Conservation (phyloP, 2,113 vertebrate species). For the Thalassoma bifasciatum region DNA sequence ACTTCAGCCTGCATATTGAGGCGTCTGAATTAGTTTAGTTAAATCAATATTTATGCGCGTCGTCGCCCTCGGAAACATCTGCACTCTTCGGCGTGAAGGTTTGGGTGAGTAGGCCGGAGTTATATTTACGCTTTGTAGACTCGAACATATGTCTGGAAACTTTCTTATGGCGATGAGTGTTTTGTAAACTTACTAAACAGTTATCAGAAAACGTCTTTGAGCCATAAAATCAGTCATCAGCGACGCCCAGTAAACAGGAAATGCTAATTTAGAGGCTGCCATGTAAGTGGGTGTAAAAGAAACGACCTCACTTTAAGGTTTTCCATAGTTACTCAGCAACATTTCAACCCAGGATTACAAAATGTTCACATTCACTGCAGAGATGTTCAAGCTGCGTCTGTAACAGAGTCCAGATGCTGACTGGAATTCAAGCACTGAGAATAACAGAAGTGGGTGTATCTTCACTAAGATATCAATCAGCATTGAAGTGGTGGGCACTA, state of each 20-base stretch:
- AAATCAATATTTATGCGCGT: slow-evolving; percentile 6
- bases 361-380: too few relatives aligned
- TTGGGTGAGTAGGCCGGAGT: slow-evolving; percentile 52
- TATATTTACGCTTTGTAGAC: background rate
- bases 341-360: background rate
- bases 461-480: too few relatives aligned
- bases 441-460: too few relatives aligned
- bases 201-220: background rate
- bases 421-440: too few relatives aligned
- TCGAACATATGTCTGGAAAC: background rate
- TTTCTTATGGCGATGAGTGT: background rate
- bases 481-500: too few relatives aligned
- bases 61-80: background rate
- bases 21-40: background rate
- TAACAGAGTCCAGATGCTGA: too few relatives aligned
- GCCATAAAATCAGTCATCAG: background rate
- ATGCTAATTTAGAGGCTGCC: background rate
- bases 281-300: background rate
- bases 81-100: slow-evolving; percentile 28
- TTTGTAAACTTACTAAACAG: too few relatives aligned
- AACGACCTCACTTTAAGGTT: background rate
- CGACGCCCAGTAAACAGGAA: slow-evolving; percentile 62
- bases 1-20: background rate
- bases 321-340: background rate
- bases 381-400: too few relatives aligned